Conservation (phyloP, 2,888 invertebrate genomes). For the Chrysolina americana region DNA sequence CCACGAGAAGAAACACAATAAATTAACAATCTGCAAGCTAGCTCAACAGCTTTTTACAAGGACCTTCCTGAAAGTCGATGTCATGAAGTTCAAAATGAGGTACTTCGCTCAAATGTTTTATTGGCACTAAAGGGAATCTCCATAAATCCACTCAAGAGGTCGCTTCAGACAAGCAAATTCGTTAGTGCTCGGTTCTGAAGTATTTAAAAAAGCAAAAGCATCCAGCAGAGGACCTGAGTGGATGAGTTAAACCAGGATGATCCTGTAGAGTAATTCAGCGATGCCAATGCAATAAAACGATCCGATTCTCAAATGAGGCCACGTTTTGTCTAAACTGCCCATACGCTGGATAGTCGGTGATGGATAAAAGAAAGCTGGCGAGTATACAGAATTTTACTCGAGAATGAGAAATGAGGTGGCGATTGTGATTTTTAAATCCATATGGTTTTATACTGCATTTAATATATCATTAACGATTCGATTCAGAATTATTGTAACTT, state of each 20-base stretch:
- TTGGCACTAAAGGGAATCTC: slow-evolving; percentile 12
- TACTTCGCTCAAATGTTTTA: slow-evolving; percentile 17
- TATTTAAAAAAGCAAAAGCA: slow-evolving; percentile 7
- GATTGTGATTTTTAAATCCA: not conserved
- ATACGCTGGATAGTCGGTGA: not conserved
- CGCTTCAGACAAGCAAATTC: slow-evolving; percentile 18
- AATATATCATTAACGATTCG: no score
- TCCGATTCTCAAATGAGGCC: not conserved
- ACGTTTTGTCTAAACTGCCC: not conserved
- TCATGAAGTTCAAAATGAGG: slow-evolving; percentile 15
- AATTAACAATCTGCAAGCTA: slow-evolving; percentile 8
- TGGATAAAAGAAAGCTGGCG: not conserved
- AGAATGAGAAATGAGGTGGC: not conserved
- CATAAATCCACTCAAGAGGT: slow-evolving; percentile 7
- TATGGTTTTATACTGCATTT: no score
- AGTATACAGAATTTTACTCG: not conserved
- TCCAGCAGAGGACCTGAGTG: not conserved
- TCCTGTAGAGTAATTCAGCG: not conserved
- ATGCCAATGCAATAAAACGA: not conserved
- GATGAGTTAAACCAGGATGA: not conserved
- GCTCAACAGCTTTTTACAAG: slow-evolving; percentile 7
- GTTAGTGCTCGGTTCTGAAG: slow-evolving; percentile 10
- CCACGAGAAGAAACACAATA: not conserved
- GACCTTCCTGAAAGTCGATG: slow-evolving; percentile 17
- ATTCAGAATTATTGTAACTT: no score